Evolutionary conservation across 2,888 invertebrate genomes (phyloP).

Genomic region (Abrostola tripartita): DNA sequence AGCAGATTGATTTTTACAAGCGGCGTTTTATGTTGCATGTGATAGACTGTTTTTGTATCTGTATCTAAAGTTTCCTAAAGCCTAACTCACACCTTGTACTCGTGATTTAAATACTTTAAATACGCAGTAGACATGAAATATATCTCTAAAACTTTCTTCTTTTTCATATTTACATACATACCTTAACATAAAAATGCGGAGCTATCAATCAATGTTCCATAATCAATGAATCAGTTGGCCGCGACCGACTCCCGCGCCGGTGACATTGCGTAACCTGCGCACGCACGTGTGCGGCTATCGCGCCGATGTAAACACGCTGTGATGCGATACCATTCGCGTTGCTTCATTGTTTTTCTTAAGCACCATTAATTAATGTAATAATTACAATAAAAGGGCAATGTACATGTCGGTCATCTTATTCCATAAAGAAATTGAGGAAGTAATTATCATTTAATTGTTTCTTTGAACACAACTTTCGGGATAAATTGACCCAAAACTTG

Average conservation of each 20-base stretch:
- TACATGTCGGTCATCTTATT: constrained; percentile 6
- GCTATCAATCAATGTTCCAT: constrained; percentile 47
- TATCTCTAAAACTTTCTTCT: constrained; percentile 14
- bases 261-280: constrained; percentile 50
- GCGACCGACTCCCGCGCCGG: constrained; percentile 22
- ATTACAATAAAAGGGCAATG: neutral
- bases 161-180: constrained; percentile 22
- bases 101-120: neutral
- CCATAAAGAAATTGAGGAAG: constrained; percentile 26
- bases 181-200: constrained; percentile 41
- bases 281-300: constrained; percentile 55
- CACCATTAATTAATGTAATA: constrained; percentile 1
- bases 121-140: neutral
- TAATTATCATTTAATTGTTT: constrained; percentile 26
- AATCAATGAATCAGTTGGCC: constrained; percentile 53
- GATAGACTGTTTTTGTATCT: neutral
- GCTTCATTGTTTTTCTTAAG: constrained; percentile 24
- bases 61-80: too few relatives aligned
- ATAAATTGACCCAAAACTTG: constrained; percentile 42
- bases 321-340: constrained; percentile 22
- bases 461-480: constrained; percentile 29
- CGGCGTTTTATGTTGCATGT: neutral
- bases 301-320: constrained; percentile 44
- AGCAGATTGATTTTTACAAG: neutral
- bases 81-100: too few relatives aligned